phyloP scores from a whole-genome alignment of 1,140 invertebrate species.

The Drosophila sp. region DNA sequence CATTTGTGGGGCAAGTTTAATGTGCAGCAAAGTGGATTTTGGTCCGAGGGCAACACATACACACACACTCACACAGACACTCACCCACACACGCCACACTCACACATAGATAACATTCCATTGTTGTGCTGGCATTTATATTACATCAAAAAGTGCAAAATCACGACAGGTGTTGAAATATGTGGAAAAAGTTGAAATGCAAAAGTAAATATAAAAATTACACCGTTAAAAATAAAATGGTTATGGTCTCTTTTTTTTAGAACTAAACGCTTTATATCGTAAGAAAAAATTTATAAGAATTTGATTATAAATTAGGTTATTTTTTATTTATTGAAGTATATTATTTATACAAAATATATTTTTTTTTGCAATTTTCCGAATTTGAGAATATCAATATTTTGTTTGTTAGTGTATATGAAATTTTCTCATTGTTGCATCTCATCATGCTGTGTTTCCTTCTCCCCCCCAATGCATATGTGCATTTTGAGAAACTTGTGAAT shows the following conservation, averaged over 20 bases:
- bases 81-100: constrained; percentile 5
- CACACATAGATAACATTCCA: constrained; percentile 22
- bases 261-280: not conserved
- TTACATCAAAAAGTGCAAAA: constrained; percentile 62
- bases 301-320: no score
- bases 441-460: constrained; percentile 13
- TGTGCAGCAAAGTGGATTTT: constrained; percentile 68
- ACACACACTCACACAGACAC: constrained; percentile 17
- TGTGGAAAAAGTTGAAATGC: constrained; percentile 10
- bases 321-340: no score
- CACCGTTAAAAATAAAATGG: constrained; percentile 1
- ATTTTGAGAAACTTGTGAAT: constrained; percentile 56
- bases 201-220: constrained; percentile 16
- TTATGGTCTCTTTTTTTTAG: no score
- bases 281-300: no score
- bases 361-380: no score
- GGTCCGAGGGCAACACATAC: constrained; percentile 30
- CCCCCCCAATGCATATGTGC: not conserved
- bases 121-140: constrained; percentile 53
- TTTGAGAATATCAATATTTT: no score
- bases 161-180: constrained; percentile 62
- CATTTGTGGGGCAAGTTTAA: constrained; percentile 44
- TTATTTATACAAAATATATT: no score
- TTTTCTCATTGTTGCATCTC: constrained; percentile 34
- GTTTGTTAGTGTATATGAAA: not conserved